phyloP scores from a whole-genome alignment of 2,797 vertebrate genomes.

The Stomatorhinus walkeri region DNA sequence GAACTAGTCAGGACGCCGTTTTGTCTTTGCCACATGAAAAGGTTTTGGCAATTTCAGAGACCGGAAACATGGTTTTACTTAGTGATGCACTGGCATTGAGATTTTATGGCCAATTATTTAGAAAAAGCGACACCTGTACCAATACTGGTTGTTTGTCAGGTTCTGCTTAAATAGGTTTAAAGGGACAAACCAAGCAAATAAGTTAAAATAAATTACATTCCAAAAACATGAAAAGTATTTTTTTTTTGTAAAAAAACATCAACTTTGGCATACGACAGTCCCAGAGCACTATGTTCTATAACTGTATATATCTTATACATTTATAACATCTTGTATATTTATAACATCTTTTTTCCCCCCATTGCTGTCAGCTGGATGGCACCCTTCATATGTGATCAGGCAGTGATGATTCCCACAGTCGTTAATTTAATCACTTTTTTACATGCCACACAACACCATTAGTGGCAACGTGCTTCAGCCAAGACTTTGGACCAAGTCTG shows the following conservation, averaged over 20 bases:
- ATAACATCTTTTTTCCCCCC: not conserved
- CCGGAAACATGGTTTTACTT: not conserved
- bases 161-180: not conserved
- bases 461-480: not conserved
- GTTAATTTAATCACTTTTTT: not conserved
- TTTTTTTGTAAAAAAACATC: not conserved
- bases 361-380: not conserved
- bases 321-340: not conserved
- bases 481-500: too few relatives aligned
- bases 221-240: not conserved
- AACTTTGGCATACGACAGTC: not conserved
- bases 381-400: not conserved
- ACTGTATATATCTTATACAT: not conserved
- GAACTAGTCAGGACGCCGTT: not conserved
- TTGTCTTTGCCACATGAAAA: not conserved
- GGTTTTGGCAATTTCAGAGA: not conserved
- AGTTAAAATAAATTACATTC: not conserved
- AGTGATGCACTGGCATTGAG: not conserved
- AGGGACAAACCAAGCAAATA: not conserved
- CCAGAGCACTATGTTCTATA: not conserved
- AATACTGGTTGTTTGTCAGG: not conserved
- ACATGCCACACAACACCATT: not conserved
- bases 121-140: not conserved
- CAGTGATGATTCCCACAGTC: not conserved
- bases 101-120: not conserved